These are phyloP conservation scores for Acanthopagrus latus DNA, from an alignment of 2,797 vertebrate genomes.

Conservation along the genomic window DNA sequence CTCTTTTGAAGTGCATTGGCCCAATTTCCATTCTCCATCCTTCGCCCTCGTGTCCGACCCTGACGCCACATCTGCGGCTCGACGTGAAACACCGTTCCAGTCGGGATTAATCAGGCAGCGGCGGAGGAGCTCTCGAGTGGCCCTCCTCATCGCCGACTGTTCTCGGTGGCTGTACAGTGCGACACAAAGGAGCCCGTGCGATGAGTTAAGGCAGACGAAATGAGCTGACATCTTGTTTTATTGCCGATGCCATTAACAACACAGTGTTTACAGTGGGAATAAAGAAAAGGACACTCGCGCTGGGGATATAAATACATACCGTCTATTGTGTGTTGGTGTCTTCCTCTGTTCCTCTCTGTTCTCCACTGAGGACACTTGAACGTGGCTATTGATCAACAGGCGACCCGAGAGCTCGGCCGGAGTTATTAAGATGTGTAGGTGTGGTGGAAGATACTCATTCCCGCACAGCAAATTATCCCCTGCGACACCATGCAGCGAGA, in stretches of 20 bases:
- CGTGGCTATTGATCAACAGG: conserved; percentile 61
- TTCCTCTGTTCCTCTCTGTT: conserved; percentile 9
- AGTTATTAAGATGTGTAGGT: conserved; percentile 49
- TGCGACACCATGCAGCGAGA: conserved; percentile 5
- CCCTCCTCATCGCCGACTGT: not conserved
- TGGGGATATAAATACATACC: conserved; percentile 42
- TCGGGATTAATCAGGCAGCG: conserved; percentile 42
- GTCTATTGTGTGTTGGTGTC: conserved; percentile 16
- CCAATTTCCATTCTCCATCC: conserved; percentile 55
- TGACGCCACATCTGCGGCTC: conserved; percentile 45
- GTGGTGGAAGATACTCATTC: conserved; percentile 21
- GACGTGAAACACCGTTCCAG: conserved; percentile 12
- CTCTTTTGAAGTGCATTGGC: conserved; percentile 61
- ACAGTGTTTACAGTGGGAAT: conserved; percentile 38
- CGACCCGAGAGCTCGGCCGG: conserved; percentile 46
- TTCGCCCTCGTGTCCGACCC: conserved; percentile 14
- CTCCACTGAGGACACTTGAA: conserved; percentile 47
- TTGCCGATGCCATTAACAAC: conserved; percentile 26
- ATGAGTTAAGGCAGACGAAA: conserved; percentile 30
- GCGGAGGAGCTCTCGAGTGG: conserved; percentile 46
- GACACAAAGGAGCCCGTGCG: conserved; percentile 30
- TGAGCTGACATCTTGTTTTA: conserved; percentile 38
- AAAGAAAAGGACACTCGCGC: conserved; percentile 28
- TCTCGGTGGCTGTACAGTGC: not conserved
- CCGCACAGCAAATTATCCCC: not conserved